These are phyloP conservation scores for Hemichromis elongatus DNA, from an alignment of 2,113 vertebrate species.

Conservation along the genomic window DNA sequence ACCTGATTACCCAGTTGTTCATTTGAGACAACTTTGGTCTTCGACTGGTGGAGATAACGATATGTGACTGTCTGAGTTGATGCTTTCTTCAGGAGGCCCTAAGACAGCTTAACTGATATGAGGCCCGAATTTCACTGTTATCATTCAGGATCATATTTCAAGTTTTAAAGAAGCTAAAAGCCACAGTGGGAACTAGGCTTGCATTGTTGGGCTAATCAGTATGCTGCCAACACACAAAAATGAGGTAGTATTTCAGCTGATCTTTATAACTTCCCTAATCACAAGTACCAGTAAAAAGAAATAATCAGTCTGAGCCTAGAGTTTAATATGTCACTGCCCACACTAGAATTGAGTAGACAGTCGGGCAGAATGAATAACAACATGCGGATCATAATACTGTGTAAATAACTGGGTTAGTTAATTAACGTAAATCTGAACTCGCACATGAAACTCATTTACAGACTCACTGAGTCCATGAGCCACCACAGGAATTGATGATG, in stretches of 20 bases:
- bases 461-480: neutral
- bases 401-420: neutral
- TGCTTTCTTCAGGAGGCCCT: neutral
- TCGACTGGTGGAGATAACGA: conserved; percentile 15
- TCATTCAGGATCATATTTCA: neutral
- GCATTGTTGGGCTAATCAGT: rapidly evolving
- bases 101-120: neutral
- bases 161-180: neutral
- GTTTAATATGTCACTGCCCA: rapidly evolving
- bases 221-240: neutral
- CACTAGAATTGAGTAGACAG: neutral
- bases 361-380: neutral
- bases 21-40: conserved; percentile 3
- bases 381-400: rapidly evolving
- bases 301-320: neutral
- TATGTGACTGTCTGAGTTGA: neutral
- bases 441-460: neutral
- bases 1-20: conserved; percentile 13
- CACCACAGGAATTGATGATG: rapidly evolving
- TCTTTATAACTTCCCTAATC: neutral
- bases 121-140: neutral
- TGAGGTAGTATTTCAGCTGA: neutral
- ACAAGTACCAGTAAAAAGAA: neutral
- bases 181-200: rapidly evolving
- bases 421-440: neutral